Evolutionary conservation across 2,888 invertebrate genomes (phyloP), one percentile per base, ranked within the genome.

Genomic region (Chrysomela aeneicollis): DNA sequence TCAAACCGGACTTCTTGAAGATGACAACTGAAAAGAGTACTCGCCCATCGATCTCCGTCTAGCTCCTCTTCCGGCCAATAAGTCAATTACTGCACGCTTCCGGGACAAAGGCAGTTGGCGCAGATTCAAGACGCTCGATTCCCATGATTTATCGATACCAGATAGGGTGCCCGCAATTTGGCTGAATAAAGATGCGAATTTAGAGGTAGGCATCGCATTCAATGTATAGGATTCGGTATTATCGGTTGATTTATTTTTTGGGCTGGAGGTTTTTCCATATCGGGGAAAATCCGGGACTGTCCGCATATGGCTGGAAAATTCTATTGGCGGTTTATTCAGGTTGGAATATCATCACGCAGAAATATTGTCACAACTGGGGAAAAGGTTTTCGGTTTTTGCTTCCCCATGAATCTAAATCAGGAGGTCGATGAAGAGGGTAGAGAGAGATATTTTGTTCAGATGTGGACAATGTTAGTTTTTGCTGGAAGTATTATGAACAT

Each of bases 81-180:
- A 82, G 81, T 82, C 82, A 82, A 82, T 82, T 82, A 82, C 81
- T 77, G 72, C 74, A 71, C 75, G 80, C 76, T 74, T 75, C 79
- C 76, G 78, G 79, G 78, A 81, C 81, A 82, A 81, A 80, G 79
- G 79, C 77, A 80, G 78, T 81, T 82, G 82, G 82, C 82, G 80
- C 75, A 77, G 78, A 77, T 80, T 82, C 82, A 82, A 82, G 80
- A 81, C 79, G 80, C 78, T 78, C 78, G 74, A 68, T 37, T 74
- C 66, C 71, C 78, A 81, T 82, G 82, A 82, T 82, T 79, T 81
- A 81, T 76, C 74, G 70, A 72, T 71, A 70, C 71, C 75, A 78
- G 79, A 80, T 81, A 81, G 78, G 75, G 76, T 66, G 67, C 72
- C 71, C 73, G 73, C 78, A 77, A 78, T 79, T 77, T 78, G 73